These are phyloP conservation scores for Ctenosaura bakeri DNA, from an alignment of 2,797 vertebrate species.

Conservation along the genomic window DNA sequence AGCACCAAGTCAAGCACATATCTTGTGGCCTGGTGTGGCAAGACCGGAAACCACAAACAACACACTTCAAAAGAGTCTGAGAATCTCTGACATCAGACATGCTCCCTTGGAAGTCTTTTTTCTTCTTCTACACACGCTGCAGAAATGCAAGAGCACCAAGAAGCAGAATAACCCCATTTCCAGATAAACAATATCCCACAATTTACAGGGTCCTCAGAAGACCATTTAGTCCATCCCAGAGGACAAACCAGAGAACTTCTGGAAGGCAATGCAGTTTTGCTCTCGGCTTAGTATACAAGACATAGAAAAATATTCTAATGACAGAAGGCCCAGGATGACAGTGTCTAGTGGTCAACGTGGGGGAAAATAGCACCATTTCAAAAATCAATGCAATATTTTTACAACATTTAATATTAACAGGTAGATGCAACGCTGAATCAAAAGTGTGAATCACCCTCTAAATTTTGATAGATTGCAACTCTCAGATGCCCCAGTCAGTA, in stretches of 20 bases:
- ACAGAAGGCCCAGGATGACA: too few relatives aligned
- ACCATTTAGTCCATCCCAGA: not conserved
- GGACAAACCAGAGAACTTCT: not conserved
- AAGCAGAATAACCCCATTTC: not conserved
- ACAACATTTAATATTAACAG: too few relatives aligned
- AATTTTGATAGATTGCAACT: too few relatives aligned
- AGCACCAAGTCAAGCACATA: not conserved
- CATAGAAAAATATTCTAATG: too few relatives aligned
- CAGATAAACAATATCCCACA: not conserved
- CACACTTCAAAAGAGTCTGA: too few relatives aligned
- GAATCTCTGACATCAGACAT: not conserved
- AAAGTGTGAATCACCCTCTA: too few relatives aligned
- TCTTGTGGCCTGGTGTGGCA: not conserved
- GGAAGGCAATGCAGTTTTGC: not conserved
- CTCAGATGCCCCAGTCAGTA: too few relatives aligned
- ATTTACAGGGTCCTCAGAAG: not conserved
- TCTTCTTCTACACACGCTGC: too few relatives aligned
- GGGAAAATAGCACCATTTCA: too few relatives aligned
- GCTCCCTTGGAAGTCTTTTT: not conserved
- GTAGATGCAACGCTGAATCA: too few relatives aligned
- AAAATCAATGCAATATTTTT: too few relatives aligned
- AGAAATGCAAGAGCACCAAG: not conserved
- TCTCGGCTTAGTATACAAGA: not conserved
- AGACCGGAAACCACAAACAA: not conserved
- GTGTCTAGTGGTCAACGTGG: too few relatives aligned